Base-by-base conservation (phyloP, 2,888 invertebrate species). In the Pseudanteris insignis region DNA sequence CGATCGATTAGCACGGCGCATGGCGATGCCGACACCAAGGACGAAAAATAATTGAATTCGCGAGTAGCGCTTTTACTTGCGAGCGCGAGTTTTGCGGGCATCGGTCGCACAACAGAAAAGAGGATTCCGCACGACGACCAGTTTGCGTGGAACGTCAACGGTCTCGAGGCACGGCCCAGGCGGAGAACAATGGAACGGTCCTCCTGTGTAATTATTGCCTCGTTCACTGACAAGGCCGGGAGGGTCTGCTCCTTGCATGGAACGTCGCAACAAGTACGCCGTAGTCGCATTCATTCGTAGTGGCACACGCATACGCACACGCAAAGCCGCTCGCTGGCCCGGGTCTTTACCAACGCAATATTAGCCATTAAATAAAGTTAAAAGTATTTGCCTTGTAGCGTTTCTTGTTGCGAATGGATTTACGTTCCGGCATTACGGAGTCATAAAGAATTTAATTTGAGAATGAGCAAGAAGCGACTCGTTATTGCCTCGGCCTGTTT, bases 161-260 rank as follows among this genome's bases (percentile, higher is more conserved):
- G 38, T 44, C 66, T 65, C 59, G 66, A 65, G 63, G 58, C 40
- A 50, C 63, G 67, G 63, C 55, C 67, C 62, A n/a, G n/a, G 61
- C 58, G 18, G 61, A 65, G 71, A 74, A 75, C 73, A 73, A 74
- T 74, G 67, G 69, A 67, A 61, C 65, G 58, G 63, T 67, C 68
- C 72, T 70, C 70, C 70, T 67, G 63, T 61, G 68, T 72, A 73
- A 74, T 75, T 73, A 70, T 67, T 68, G 64, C 65, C 64, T 61
- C 46, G 68, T 67, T 68, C 59, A 67, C 62, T 59, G 59, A 66
- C 53, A 64, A 68, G 65, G 61, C 55, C 55, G n/a, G n/a, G 66
- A 67, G 70, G 65, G 63, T 64, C 62, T 58, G 62, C 63, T 63
- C 63, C 61, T 67, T 63, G 48, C 55, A 48, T 61, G 54, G 57